Base-by-base conservation (phyloP, 2,888 invertebrate species). In the Drosophila ustulata region DNA sequence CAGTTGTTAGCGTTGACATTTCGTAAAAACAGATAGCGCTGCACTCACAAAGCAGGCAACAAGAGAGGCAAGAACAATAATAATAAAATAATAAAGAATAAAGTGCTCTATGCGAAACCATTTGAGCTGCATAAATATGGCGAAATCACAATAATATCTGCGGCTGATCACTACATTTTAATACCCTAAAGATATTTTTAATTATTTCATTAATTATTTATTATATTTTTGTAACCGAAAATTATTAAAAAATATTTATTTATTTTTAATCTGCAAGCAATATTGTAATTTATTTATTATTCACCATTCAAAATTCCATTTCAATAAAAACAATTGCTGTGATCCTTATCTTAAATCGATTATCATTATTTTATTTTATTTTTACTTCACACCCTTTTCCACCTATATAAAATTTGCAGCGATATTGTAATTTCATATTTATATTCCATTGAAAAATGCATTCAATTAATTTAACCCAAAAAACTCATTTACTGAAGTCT, bases 1-100 rank as follows among this genome's bases (percentile, higher is more conserved):
- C 66, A 58, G 65, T 66, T 72, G 65, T 65, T 77, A 43, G 32
- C 53, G 23, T 41, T 68, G 32, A 41, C 32, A 50, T 61, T 30
- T 45, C 49, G 39, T 7, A 57, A 32, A 53, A 52, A 65, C 39
- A 53, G 47, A 66, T 32, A 68, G 34, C 28, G 61, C 13, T 18
- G 18, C 47, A 18, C 3, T n/a, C 28, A 37, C 52, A 56, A 8
- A 28, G 18, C 30, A 30, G 7, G 30, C 30, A 7, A 30, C 30
- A 5, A 30, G 30, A 5, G 1, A 47, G 5, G 1, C 11, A 7
- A 4, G 23, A 1, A 11, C 6, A 2, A 25, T 26, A 30, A 51
- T 23, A 57, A 30, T n/a, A 13, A 74, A 39, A 62, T 34, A 49
- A 56, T 13, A 39, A 28, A 32, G n/a, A 50, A 47, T 13, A 43